These are phyloP conservation scores for Trichechus manatus DNA, from an alignment of 2,113 vertebrate species.

Conservation along the genomic window DNA sequence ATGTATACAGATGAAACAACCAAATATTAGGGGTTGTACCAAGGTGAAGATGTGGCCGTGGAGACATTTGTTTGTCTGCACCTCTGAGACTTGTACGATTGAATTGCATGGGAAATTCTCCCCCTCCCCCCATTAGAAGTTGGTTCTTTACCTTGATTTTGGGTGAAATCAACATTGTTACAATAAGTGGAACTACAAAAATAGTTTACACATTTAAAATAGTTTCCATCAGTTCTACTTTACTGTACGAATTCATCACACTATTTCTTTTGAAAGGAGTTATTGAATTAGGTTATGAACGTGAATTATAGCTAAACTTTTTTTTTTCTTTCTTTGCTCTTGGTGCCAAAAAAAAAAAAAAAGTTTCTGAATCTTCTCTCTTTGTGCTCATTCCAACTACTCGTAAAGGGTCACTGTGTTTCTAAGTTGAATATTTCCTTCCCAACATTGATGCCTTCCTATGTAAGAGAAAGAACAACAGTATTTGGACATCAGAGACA, in stretches of 20 bases:
- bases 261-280: slow-evolving; percentile 41
- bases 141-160: slow-evolving; percentile 38
- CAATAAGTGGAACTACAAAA: slow-evolving; percentile 19
- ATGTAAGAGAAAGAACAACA: slow-evolving; percentile 65
- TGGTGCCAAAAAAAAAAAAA: slow-evolving; percentile 55
- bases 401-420: slow-evolving; percentile 62
- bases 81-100: neutral
- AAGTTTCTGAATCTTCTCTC: slow-evolving; percentile 49
- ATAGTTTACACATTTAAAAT: neutral
- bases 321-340: neutral
- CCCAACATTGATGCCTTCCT: neutral
- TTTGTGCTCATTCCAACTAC: slow-evolving; percentile 63
- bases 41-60: neutral
- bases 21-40: neutral
- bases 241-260: neutral
- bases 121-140: neutral
- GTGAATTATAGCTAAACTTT: slow-evolving; percentile 57
- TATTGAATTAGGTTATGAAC: slow-evolving; percentile 14
- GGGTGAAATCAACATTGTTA: neutral
- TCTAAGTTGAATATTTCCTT: slow-evolving; percentile 57
- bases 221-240: slow-evolving; percentile 30
- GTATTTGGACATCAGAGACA: slow-evolving; percentile 60
- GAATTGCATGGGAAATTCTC: slow-evolving; percentile 27
- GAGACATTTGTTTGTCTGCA: neutral
- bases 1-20: neutral